Percentiles rank a stretch among this genome's conserved stretches.
phyloP scores from a whole-genome alignment of 2,113 vertebrate genomes.

The Emydocephalus ijimae region DNA sequence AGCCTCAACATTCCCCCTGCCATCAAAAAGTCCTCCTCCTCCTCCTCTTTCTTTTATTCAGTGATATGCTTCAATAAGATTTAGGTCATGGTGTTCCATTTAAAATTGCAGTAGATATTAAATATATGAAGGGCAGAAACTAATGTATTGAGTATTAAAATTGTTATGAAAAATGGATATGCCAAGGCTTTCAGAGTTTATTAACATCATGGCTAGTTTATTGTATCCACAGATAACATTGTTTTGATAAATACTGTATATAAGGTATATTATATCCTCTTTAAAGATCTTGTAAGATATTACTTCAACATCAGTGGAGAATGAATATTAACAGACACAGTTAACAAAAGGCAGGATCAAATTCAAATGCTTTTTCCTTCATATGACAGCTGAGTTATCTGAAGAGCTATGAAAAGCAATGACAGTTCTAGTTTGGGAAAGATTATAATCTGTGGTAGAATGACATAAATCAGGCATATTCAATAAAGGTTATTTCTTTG shows the following conservation, averaged over 20 bases:
- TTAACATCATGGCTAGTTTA: slow-evolving; percentile 48
- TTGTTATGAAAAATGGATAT: slow-evolving; percentile 62
- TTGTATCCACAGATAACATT: slow-evolving; percentile 54
- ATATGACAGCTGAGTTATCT: slow-evolving; percentile 19
- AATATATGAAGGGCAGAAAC: slow-evolving; percentile 28
- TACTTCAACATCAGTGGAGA: background rate
- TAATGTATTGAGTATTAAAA: slow-evolving; percentile 50
- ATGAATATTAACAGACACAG: slow-evolving; percentile 15
- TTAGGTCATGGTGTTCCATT: slow-evolving; percentile 25
- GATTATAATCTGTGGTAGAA: slow-evolving; percentile 4
- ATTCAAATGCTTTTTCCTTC: background rate
- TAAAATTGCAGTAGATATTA: slow-evolving; percentile 39
- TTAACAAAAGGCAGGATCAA: slow-evolving; percentile 23
- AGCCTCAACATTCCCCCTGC: background rate
- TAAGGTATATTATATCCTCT: slow-evolving; percentile 24
- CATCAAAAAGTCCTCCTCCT: background rate
- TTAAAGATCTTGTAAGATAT: slow-evolving; percentile 47
- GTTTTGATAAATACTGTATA: slow-evolving; percentile 14
- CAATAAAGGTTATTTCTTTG: slow-evolving; percentile 7
- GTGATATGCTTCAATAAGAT: slow-evolving; percentile 11
- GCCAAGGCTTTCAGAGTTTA: slow-evolving; percentile 52
- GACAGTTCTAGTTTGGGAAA: slow-evolving; percentile 15
- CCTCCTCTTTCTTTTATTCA: background rate
- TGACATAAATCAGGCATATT: background rate
- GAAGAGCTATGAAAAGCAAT: slow-evolving; percentile 20